These are phyloP conservation scores for Aegypius monachus DNA, from an alignment of 2,113 vertebrate species.

Conservation along the genomic window DNA sequence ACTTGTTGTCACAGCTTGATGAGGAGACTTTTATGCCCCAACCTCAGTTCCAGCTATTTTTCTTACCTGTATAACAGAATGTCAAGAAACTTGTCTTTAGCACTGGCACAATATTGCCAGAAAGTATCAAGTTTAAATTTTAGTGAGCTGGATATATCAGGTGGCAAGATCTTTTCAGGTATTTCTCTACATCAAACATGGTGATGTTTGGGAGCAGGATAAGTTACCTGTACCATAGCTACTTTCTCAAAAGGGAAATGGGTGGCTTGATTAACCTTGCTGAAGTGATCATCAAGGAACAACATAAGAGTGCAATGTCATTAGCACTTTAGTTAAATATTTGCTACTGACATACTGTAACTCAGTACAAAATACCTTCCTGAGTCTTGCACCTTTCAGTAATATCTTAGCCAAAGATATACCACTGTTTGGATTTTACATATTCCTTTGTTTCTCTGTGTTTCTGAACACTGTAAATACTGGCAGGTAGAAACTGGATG, in stretches of 20 bases:
- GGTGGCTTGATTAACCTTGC: neutral
- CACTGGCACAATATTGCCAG: neutral
- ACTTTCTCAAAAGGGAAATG: neutral
- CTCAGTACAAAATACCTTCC: neutral
- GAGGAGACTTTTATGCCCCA: neutral
- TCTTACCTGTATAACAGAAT: neutral
- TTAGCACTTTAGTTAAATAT: neutral
- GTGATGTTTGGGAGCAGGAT: neutral
- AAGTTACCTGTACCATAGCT: neutral
- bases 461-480: neutral
- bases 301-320: neutral
- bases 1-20: neutral
- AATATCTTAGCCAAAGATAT: neutral
- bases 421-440: neutral
- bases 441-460: neutral
- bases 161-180: neutral
- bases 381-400: neutral
- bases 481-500: neutral
- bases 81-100: neutral
- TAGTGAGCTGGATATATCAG: neutral
- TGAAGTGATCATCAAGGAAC: neutral
- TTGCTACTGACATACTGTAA: neutral
- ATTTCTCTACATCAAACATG: neutral
- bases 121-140: neutral
- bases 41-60: neutral